These are phyloP conservation scores for Drymodes brunneopygia DNA, from an alignment of 2,113 vertebrate genomes.

Conservation along the genomic window DNA sequence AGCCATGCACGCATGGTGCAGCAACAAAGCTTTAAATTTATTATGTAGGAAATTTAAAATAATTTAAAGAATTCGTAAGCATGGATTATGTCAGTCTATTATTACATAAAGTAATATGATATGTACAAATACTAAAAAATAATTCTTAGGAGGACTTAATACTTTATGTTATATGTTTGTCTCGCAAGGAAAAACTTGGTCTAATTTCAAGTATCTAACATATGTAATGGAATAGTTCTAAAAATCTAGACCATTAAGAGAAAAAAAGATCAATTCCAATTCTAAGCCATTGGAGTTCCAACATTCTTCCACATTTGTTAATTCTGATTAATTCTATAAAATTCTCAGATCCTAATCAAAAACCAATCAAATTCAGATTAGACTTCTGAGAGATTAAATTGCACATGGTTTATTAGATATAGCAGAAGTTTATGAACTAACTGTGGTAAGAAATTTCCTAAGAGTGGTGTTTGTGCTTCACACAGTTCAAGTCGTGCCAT, in stretches of 20 bases:
- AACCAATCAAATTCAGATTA: neutral
- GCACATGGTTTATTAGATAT: neutral
- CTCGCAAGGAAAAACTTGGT: neutral
- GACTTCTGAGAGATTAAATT: neutral
- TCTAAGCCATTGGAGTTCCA: neutral
- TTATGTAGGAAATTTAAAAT: neutral
- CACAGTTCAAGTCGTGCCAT: fast-evolving
- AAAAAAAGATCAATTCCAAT: neutral
- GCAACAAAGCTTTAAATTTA: neutral
- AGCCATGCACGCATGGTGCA: neutral
- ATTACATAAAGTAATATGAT: neutral
- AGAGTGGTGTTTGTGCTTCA: neutral
- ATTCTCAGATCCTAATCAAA: neutral
- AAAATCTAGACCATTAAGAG: neutral
- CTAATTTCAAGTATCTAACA: neutral
- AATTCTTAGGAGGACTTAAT: neutral
- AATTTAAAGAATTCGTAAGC: neutral
- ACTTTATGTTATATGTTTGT: neutral
- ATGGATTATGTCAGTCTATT: neutral
- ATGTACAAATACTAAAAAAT: neutral
- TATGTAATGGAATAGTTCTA: neutral
- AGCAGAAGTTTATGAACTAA: neutral
- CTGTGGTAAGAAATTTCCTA: neutral
- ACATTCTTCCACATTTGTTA: neutral
- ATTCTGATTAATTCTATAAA: neutral